Evolutionary conservation across 2,888 invertebrate genomes (phyloP).

Genomic region (Drosophila mulleri): DNA sequence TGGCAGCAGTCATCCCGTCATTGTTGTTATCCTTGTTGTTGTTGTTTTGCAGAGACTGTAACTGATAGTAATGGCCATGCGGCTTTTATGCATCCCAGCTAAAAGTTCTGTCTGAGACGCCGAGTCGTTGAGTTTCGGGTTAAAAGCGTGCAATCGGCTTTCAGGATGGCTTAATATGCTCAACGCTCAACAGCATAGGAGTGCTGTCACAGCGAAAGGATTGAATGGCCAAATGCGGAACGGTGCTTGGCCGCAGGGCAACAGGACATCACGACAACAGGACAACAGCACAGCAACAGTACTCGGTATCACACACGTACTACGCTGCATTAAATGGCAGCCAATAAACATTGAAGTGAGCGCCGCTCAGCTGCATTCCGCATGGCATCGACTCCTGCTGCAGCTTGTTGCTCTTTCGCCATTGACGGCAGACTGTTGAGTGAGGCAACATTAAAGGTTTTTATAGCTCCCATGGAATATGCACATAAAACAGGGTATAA

Average conservation of each 20-base stretch:
- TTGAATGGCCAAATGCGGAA: slow-evolving; percentile 6
- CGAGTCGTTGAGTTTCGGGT: slow-evolving; percentile 70
- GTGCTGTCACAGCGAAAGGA: slow-evolving; percentile 6
- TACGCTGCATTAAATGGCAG: slow-evolving; percentile 58
- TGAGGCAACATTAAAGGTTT: slow-evolving; percentile 58
- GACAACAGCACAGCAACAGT: slow-evolving; percentile 6
- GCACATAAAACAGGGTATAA: neutral
- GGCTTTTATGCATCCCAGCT: slow-evolving; percentile 71
- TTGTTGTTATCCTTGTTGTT: slow-evolving; percentile 43
- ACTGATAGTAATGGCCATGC: slow-evolving; percentile 73
- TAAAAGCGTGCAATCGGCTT: slow-evolving; percentile 71
- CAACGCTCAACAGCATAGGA: slow-evolving; percentile 23
- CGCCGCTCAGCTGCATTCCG: slow-evolving; percentile 30
- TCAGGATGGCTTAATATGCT: slow-evolving; percentile 72
- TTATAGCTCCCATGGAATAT: slow-evolving; percentile 13
- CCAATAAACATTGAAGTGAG: slow-evolving; percentile 69
- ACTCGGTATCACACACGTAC: slow-evolving; percentile 22
- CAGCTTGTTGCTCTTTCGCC: slow-evolving; percentile 53
- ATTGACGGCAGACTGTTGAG: slow-evolving; percentile 49
- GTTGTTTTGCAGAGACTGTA: slow-evolving; percentile 50
- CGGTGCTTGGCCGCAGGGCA: slow-evolving; percentile 7
- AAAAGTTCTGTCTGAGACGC: slow-evolving; percentile 78
- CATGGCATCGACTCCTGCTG: slow-evolving; percentile 10
- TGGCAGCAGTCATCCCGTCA: slow-evolving; percentile 46
- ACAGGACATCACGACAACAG: slow-evolving; percentile 3